A percentile compares a stretch with the other conserved stretches of the same genome.
Conservation (phyloP, 2,113 vertebrate species). For the Butastur rufipennis region DNA sequence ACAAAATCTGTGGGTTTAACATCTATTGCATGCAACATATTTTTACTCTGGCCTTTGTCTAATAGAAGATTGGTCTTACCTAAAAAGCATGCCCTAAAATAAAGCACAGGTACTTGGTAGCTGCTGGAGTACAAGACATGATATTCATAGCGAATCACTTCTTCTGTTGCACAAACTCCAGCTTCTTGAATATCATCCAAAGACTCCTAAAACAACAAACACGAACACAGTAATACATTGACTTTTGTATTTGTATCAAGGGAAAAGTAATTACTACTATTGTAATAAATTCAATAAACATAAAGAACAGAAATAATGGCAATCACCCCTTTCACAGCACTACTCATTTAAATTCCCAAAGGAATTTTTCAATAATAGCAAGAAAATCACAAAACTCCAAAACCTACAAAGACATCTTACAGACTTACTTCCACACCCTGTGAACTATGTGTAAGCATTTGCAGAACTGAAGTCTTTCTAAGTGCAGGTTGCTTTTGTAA, state of each 20-base stretch:
- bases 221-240: not conserved
- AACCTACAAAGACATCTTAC: not conserved
- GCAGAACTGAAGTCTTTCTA: not conserved
- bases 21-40: not conserved
- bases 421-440: not conserved
- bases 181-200: constrained; percentile 52
- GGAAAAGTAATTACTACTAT: not conserved
- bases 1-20: not conserved
- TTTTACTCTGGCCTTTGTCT: not conserved
- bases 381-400: constrained; percentile 16
- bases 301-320: not conserved
- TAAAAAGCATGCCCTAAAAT: constrained; percentile 87
- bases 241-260: not conserved
- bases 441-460: not conserved
- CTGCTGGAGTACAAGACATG: constrained; percentile 90
- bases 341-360: not conserved
- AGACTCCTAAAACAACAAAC: constrained; percentile 62
- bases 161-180: not conserved
- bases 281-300: not conserved
- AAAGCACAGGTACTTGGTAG: constrained; percentile 88
- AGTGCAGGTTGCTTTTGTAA: constrained; percentile 25
- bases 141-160: constrained; percentile 86
- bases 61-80: constrained; percentile 70
- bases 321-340: not conserved
- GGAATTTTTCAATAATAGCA: constrained; percentile 2